Evolutionary conservation across 2,797 vertebrate species (phyloP).

Genomic region (Galaxias olidus): DNA sequence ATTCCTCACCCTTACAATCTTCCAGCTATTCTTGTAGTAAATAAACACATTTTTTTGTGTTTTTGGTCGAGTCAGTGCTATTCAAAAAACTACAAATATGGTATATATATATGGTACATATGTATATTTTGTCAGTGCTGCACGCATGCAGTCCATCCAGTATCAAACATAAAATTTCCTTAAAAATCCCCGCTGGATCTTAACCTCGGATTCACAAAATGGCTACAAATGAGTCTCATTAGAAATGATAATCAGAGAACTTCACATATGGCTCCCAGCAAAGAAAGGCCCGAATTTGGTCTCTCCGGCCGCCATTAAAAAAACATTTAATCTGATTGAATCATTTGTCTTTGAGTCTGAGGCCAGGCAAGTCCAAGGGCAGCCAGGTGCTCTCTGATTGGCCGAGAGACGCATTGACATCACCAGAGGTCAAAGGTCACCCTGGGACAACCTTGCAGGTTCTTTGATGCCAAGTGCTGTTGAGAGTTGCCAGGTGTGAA

Average conservation of each 20-base stretch:
- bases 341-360: constrained; percentile 93
- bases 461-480: constrained; percentile 74
- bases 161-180: constrained; percentile 62
- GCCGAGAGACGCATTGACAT: constrained; percentile 77
- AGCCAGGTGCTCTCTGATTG: constrained; percentile 80
- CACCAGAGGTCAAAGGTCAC: constrained; percentile 78
- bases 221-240: constrained; percentile 89
- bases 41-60: constrained; percentile 36
- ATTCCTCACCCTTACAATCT: constrained; percentile 29
- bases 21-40: constrained; percentile 52
- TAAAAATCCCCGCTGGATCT: constrained; percentile 48
- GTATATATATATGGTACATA: too few relatives aligned
- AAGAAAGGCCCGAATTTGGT: constrained; percentile 51
- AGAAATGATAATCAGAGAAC: constrained; percentile 86
- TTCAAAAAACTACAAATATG: too few relatives aligned
- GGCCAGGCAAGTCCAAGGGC: constrained; percentile 81
- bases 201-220: constrained; percentile 65
- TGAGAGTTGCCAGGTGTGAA: constrained; percentile 80
- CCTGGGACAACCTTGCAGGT: constrained; percentile 71
- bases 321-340: constrained; percentile 93
- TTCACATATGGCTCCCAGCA: constrained; percentile 85
- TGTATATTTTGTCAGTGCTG: constrained; percentile 19
- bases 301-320: constrained; percentile 87
- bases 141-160: constrained; percentile 35
- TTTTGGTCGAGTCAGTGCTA: constrained; percentile 18